Evolutionary conservation across 2,797 vertebrate genomes (phyloP).

Genomic region (Anomalospiza imberbis): DNA sequence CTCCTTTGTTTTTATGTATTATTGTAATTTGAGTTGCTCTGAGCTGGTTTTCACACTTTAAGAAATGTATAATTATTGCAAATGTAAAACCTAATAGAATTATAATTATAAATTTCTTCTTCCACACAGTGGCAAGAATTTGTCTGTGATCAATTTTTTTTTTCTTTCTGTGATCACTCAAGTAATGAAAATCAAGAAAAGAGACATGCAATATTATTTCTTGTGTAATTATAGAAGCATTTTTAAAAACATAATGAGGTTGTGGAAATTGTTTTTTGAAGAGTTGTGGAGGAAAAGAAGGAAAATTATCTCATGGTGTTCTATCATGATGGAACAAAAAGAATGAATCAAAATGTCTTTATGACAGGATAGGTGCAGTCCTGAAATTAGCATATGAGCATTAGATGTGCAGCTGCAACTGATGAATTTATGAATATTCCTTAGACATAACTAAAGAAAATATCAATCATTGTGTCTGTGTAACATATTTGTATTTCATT

Average conservation of each 20-base stretch:
- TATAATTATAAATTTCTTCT: neutral
- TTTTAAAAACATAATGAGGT: neutral
- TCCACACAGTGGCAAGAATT: neutral
- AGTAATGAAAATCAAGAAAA: neutral
- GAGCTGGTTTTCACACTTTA: neutral
- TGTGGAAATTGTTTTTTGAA: neutral
- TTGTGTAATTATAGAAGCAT: neutral
- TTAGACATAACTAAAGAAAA: neutral
- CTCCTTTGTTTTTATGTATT: neutral
- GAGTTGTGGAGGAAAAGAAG: neutral
- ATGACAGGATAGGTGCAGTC: neutral
- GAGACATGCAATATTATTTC: neutral
- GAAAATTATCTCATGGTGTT: neutral
- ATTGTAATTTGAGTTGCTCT: neutral
- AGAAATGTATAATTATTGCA: neutral
- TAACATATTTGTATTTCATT: neutral
- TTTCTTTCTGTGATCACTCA: neutral
- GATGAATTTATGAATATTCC: neutral
- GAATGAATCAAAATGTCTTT: neutral
- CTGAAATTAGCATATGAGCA: neutral
- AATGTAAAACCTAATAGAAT: neutral
- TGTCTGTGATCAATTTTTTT: neutral
- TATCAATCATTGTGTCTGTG: neutral
- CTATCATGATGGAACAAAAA: neutral
- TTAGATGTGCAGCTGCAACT: neutral